Evolutionary conservation across 1,140 invertebrate species (phyloP).

Genomic region (Anastrepha ludens): DNA sequence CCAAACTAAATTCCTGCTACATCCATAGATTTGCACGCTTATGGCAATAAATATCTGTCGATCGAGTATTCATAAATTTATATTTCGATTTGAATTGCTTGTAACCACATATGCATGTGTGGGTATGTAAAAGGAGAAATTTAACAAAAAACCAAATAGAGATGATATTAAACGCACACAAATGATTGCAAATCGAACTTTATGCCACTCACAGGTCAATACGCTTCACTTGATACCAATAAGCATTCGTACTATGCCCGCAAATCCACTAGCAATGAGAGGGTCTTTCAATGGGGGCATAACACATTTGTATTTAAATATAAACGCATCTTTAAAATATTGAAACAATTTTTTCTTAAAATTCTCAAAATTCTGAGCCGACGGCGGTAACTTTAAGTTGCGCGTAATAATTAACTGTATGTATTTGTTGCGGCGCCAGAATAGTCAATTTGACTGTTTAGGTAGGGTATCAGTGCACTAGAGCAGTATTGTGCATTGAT

Average conservation of each 20-base stretch:
- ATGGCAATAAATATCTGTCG: background rate
- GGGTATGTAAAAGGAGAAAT: background rate
- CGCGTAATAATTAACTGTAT: too few relatives aligned
- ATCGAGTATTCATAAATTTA: background rate
- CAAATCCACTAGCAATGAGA: too few relatives aligned
- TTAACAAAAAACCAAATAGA: background rate
- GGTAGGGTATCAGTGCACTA: too few relatives aligned
- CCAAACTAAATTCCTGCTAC: background rate
- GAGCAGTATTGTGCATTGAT: too few relatives aligned
- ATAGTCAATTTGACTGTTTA: too few relatives aligned
- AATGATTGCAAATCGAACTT: conserved; percentile 37
- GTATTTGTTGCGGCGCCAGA: too few relatives aligned
- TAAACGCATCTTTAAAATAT: background rate
- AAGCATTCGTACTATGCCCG: background rate
- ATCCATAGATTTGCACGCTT: background rate
- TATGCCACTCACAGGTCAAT: conserved; percentile 28
- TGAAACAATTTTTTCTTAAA: too few relatives aligned
- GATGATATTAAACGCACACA: background rate
- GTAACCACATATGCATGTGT: background rate
- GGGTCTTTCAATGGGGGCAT: too few relatives aligned
- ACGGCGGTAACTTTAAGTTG: too few relatives aligned
- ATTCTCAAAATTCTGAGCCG: too few relatives aligned
- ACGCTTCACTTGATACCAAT: conserved; percentile 10
- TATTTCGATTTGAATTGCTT: background rate
- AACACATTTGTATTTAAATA: too few relatives aligned